Conservation (phyloP, 1,140 invertebrate species). For the Eriocheir sinensis region DNA sequence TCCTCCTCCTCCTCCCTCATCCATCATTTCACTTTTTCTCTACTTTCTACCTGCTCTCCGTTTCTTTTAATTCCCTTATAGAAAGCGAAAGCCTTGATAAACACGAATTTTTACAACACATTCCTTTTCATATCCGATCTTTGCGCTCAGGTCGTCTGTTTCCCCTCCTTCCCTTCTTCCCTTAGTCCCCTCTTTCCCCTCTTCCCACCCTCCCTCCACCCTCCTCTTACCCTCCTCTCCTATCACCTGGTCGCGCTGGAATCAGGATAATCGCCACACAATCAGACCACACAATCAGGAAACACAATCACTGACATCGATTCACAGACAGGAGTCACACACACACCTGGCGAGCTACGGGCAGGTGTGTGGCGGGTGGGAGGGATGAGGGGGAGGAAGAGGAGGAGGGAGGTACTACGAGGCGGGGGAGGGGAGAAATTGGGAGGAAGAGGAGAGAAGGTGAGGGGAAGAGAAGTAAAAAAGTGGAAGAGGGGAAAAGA, state of each 20-base stretch:
- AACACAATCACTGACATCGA: conserved; percentile 63
- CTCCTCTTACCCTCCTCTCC: background rate
- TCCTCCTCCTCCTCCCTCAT: background rate
- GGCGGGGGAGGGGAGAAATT: background rate
- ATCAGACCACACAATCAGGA: conserved; percentile 54
- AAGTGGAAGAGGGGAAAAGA: background rate
- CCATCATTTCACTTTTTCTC: background rate
- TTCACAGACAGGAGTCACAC: background rate
- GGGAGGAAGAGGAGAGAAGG: background rate
- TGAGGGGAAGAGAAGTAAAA: background rate
- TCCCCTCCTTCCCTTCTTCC: background rate
- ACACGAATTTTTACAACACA: background rate
- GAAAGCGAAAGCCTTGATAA: background rate
- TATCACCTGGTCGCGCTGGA: conserved; percentile 24
- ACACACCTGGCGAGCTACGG: background rate
- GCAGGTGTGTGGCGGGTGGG: conserved; percentile 48
- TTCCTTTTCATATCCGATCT: background rate
- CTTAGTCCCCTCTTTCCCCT: background rate
- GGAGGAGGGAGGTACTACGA: background rate
- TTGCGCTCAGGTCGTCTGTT: background rate
- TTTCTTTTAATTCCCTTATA: background rate
- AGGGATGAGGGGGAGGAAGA: background rate
- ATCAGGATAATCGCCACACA: conserved; percentile 47
- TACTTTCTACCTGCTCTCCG: too few species aligned
- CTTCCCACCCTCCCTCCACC: background rate